Evolutionary conservation across 2,888 invertebrate species (phyloP).

Genomic region (Altica lythri): DNA sequence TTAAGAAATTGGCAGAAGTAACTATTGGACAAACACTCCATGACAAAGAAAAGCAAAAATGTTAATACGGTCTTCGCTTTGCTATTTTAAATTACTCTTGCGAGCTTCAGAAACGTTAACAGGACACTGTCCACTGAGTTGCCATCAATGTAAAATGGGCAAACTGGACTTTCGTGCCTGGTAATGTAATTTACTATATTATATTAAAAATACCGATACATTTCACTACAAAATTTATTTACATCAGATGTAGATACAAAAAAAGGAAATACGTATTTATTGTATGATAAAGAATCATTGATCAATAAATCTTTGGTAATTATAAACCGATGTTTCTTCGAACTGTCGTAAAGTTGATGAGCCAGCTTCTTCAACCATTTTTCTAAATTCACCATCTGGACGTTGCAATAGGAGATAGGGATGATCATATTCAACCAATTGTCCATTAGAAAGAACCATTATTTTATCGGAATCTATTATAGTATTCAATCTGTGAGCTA

Average conservation of each 20-base stretch:
- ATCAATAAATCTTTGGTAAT: constrained; percentile 8
- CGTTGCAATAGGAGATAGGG: constrained; percentile 67
- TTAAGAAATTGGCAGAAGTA: too few relatives aligned
- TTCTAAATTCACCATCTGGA: constrained; percentile 60
- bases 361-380: constrained; percentile 71
- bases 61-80: too few relatives aligned
- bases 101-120: too few relatives aligned
- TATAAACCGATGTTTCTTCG: constrained; percentile 1
- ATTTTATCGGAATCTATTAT: constrained; percentile 56
- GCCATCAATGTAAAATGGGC: too few relatives aligned
- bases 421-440: constrained; percentile 73
- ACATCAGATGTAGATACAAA: not conserved
- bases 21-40: too few relatives aligned
- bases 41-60: too few relatives aligned
- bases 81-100: too few relatives aligned
- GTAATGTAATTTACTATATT: too few relatives aligned
- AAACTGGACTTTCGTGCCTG: too few relatives aligned
- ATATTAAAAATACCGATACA: too few relatives aligned
- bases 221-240: not conserved
- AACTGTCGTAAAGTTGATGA: constrained; percentile 42
- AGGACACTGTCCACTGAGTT: too few relatives aligned
- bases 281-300: not conserved
- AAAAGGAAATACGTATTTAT: not conserved
- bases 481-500: constrained; percentile 5
- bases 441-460: constrained; percentile 80